A percentile compares a stretch with the other conserved stretches of the same genome.
Evolutionary conservation across 2,797 vertebrate species (phyloP).

Genomic region (Mormyrus proboscirostris): DNA sequence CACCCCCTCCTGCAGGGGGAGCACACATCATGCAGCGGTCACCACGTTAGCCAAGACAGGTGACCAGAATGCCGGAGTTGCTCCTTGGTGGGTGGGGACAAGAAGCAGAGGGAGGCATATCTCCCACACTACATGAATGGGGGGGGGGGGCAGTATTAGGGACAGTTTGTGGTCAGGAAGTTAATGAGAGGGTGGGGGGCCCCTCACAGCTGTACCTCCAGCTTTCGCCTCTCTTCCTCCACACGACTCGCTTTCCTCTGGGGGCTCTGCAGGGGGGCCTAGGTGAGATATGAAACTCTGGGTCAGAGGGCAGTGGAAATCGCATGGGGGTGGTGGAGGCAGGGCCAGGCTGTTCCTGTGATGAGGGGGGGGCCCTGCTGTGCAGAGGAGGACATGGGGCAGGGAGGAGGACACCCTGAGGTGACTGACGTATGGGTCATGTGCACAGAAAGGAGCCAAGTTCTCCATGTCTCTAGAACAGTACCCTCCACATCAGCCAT

Average conservation of each 20-base stretch:
- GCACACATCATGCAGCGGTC: background rate
- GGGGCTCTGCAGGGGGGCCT: slow-evolving; percentile 70
- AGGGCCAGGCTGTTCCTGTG: background rate
- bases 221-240: slow-evolving; percentile 82
- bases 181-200: slow-evolving; percentile 21
- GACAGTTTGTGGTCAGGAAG: background rate
- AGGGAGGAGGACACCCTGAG: background rate
- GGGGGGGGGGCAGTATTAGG: background rate
- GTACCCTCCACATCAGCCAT: background rate
- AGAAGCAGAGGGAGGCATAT: slow-evolving; percentile 9
- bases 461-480: background rate
- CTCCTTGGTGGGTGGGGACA: background rate
- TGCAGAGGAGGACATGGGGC: background rate
- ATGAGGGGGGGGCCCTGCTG: background rate
- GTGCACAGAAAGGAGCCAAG: background rate
- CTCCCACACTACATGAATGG: slow-evolving; percentile 33
- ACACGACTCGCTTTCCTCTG: slow-evolving; percentile 75
- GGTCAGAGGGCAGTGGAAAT: slow-evolving; percentile 57
- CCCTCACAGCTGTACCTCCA: slow-evolving; percentile 71
- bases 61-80: background rate
- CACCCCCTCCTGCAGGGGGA: slow-evolving; percentile 68
- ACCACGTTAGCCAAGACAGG: background rate
- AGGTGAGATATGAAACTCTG: slow-evolving; percentile 72
- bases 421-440: background rate
- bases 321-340: background rate